Percentiles rank a stretch among this genome's conserved stretches.
Conservation (phyloP, 2,888 invertebrate genomes). For the Cremastinae sp. region DNA sequence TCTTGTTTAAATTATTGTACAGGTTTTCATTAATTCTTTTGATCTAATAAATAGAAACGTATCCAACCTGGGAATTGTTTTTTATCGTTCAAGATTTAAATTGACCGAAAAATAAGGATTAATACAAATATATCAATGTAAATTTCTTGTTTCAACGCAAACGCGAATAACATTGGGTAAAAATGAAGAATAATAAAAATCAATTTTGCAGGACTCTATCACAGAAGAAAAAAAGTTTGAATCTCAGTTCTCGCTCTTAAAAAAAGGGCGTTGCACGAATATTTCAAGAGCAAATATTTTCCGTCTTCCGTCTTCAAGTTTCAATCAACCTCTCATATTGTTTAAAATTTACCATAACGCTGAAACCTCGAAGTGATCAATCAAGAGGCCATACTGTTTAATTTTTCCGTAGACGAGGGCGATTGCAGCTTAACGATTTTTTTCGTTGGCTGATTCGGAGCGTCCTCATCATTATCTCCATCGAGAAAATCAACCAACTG, state of each 20-base stretch:
- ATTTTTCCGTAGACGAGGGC: constrained; percentile 66
- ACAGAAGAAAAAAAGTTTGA: constrained; percentile 44
- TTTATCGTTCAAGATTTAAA: neutral
- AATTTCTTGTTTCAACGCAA: neutral
- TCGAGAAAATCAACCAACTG: constrained; percentile 62
- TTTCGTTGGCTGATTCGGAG: constrained; percentile 66
- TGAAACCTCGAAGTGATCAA: constrained; percentile 25
- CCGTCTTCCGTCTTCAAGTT: neutral
- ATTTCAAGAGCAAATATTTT: neutral
- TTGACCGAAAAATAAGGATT: too few relatives aligned
- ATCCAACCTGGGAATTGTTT: neutral
- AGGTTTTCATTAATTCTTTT: constrained; percentile 6
- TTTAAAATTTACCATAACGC: constrained; percentile 9
- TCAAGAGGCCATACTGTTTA: constrained; percentile 65
- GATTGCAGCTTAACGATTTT: constrained; percentile 57
- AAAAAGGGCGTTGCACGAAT: neutral
- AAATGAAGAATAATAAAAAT: constrained; percentile 2
- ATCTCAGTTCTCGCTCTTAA: constrained; percentile 16
- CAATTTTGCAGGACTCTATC: constrained; percentile 26
- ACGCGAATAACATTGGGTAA: constrained; percentile 23
- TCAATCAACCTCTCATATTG: neutral
- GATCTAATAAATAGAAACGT: neutral
- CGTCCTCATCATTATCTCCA: constrained; percentile 65
- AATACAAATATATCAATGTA: neutral
- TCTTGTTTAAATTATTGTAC: neutral